A percentile compares a stretch with the other conserved stretches of the same genome.
These are phyloP conservation scores for Drosophila peninsularis DNA, from an alignment of 2,888 invertebrate genomes.

Conservation along the genomic window DNA sequence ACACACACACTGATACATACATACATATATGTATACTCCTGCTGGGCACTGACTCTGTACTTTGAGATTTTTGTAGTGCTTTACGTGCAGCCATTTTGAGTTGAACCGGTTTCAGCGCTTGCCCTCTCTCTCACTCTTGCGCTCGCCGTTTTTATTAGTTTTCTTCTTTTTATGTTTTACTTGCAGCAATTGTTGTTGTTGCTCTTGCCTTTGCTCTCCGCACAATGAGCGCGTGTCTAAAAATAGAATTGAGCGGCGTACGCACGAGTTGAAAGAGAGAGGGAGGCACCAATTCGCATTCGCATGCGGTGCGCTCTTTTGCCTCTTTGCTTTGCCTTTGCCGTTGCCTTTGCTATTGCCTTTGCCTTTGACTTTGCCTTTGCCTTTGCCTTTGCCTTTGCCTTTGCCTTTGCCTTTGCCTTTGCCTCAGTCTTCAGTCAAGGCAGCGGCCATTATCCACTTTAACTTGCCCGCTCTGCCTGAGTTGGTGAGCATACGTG, in stretches of 20 bases:
- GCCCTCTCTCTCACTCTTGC: constrained; percentile 9
- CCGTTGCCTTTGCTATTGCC: no score
- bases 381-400: constrained; percentile 24
- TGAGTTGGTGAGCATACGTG: constrained; percentile 20
- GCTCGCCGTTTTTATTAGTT: constrained; percentile 33
- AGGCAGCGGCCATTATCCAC: constrained; percentile 73
- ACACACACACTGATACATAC: constrained; percentile 1
- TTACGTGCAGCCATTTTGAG: constrained; percentile 53
- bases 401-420: constrained; percentile 32
- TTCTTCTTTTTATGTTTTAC: constrained; percentile 17
- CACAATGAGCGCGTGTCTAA: constrained; percentile 60
- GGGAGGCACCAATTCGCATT: constrained; percentile 33
- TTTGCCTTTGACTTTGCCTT: constrained; percentile 25
- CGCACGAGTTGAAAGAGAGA: constrained; percentile 35
- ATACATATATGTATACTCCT: neutral
- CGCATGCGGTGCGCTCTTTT: constrained; percentile 46
- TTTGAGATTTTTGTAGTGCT: constrained; percentile 46
- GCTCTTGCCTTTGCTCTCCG: constrained; percentile 31
- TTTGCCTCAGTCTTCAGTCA: constrained; percentile 35
- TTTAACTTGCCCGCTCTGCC: constrained; percentile 67
- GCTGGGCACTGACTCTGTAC: constrained; percentile 41
- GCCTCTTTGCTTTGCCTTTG: no score
- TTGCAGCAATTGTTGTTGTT: constrained; percentile 28
- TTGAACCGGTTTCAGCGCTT: constrained; percentile 41
- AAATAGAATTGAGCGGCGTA: constrained; percentile 66